Evolutionary conservation across 2,888 invertebrate genomes (phyloP), one percentile per base, ranked within the genome.

Genomic region (Apotomis capreana): DNA sequence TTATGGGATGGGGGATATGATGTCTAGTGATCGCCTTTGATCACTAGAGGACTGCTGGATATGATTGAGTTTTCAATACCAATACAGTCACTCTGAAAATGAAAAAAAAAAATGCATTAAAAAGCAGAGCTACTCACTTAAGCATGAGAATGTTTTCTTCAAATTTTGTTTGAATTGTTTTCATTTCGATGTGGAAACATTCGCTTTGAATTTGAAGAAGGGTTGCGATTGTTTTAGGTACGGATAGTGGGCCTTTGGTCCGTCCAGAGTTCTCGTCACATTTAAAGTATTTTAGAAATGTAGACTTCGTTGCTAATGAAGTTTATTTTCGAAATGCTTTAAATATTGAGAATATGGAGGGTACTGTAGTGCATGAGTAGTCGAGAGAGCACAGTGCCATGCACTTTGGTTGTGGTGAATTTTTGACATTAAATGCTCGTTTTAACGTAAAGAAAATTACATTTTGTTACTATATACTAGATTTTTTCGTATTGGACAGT

Each of bases 371-470:
- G 92, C 92, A 92, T 92, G 92, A 78, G 88, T 91, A 92, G 90
- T 78, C 78, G 84, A 83, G 84, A 79, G 80, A 86, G 89, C 89
- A 90, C 91, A 86, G 90, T 89, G 91, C 91, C 89, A 83, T 82
- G 88, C 88, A 89, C 89, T 86, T 69, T 87, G 92, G 92, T 92
- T 92, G 92, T 91, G 92, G 92, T 92, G 91, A 89, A 81, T 84
- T 81, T 81, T 79, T 78, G 67, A 74, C 62, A 59, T 65, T 65
- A 8, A 55, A 46, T 65, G 65, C 65, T 52, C 40, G 67, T 79
- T 77, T 81, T 77, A 76, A 75, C 36, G 8, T 40, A 46, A 55
- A 55, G 44, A 26, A 46, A 57, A 55, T 55, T 57, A 64, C 44
- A 54, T 46, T n/a, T 81, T 80, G 78, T 76, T 78, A 79, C 80